Evolutionary conservation across 30 jellyfish, hydroid and myxozoan species (phyloP).

Genomic region (Catostylus mosaicus): DNA sequence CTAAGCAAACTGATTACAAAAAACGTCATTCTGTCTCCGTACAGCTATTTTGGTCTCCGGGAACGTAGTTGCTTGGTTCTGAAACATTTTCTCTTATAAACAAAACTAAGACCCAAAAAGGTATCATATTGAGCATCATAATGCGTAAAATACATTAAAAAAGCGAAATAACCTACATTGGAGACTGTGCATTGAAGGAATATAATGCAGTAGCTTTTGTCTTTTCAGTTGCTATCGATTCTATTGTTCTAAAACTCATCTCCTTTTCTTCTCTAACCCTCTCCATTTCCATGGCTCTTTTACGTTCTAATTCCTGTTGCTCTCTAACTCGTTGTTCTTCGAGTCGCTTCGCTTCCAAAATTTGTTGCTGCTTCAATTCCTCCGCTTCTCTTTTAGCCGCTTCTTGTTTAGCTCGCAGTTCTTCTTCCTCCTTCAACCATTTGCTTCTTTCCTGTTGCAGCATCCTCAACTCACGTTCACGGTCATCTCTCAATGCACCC

Average conservation of each 20-base stretch:
- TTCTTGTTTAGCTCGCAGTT: slow-evolving; percentile 7
- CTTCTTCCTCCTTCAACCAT: slow-evolving; percentile 63
- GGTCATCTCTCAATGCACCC: slow-evolving; percentile 68
- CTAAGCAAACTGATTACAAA: no score
- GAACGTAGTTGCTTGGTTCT: no score
- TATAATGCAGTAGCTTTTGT: slow-evolving; percentile 38
- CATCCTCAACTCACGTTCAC: slow-evolving; percentile 82
- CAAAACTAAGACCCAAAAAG: no score
- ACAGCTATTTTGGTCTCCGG: no score
- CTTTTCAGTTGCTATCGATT: neutral
- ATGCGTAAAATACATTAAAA: neutral
- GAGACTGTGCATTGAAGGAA: slow-evolving; percentile 55
- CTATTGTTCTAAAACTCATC: neutral
- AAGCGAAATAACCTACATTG: slow-evolving; percentile 12
- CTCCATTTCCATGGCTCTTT: neutral
- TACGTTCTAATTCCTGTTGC: slow-evolving; percentile 21
- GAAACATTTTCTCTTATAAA: no score
- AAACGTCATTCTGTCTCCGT: no score
- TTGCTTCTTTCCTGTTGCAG: slow-evolving; percentile 63
- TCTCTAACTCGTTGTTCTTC: slow-evolving; percentile 20
- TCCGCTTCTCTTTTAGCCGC: slow-evolving; percentile 35
- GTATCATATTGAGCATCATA: no score
- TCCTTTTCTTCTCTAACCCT: neutral
- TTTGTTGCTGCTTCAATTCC: slow-evolving; percentile 46
- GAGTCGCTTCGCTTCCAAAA: slow-evolving; percentile 18